These are phyloP conservation scores for Bos javanicus DNA, from an alignment of 2,113 vertebrate species.

Conservation along the genomic window DNA sequence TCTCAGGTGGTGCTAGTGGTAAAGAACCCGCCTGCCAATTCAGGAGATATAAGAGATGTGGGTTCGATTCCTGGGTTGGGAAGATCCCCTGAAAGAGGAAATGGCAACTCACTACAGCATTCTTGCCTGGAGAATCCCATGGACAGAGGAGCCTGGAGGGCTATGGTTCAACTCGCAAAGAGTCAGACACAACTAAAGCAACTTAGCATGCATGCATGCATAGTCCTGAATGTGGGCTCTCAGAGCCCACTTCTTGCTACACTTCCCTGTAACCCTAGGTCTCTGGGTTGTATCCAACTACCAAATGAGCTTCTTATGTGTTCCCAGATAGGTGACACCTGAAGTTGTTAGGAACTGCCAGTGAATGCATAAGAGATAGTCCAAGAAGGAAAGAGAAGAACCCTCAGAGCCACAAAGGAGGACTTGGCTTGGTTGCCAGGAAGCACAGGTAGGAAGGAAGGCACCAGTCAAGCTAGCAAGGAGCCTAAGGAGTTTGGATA, in stretches of 20 bases:
- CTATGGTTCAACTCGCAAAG: not conserved
- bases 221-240: not conserved
- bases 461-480: not conserved
- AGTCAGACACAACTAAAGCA: not conserved
- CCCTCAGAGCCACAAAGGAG: not conserved
- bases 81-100: not conserved
- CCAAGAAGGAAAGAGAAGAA: not conserved
- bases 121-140: not conserved
- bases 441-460: not conserved
- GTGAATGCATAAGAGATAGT: not conserved
- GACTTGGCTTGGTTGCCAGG: not conserved
- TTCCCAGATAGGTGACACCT: not conserved
- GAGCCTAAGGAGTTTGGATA: not conserved
- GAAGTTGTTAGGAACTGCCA: not conserved
- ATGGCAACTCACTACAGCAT: not conserved
- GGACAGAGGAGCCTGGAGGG: not conserved
- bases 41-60: not conserved
- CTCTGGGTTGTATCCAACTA: not conserved
- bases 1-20: not conserved
- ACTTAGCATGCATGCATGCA: rapidly evolving
- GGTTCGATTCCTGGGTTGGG: not conserved
- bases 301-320: not conserved
- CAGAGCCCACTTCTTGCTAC: not conserved
- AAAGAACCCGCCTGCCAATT: not conserved
- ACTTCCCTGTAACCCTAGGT: not conserved